Conservation (phyloP, 1,140 invertebrate species). For the Sarcophaga peregrina region DNA sequence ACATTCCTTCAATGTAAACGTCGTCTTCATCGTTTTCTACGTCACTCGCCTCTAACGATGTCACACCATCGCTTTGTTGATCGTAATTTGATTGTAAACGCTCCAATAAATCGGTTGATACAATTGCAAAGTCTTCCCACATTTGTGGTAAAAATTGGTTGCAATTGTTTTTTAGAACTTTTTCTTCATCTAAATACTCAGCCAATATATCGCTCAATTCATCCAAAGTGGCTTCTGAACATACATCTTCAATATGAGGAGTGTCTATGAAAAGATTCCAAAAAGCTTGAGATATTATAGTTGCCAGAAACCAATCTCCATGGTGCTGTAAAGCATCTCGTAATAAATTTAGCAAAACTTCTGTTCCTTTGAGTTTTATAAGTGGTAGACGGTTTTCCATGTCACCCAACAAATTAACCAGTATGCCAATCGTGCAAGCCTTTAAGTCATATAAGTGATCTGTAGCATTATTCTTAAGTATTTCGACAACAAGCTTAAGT, state of each 20-base stretch:
- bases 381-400: conserved; percentile 61
- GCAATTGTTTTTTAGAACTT: conserved; percentile 57
- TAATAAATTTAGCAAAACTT: conserved; percentile 55
- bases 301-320: conserved; percentile 64
- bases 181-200: conserved; percentile 71
- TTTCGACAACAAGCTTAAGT: conserved; percentile 54
- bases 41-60: conserved; percentile 22
- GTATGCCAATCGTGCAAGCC: conserved; percentile 62
- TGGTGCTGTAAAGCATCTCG: conserved; percentile 56
- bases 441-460: conserved; percentile 60
- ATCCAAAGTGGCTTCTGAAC: conserved; percentile 68
- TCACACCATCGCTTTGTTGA: conserved; percentile 42
- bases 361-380: conserved; percentile 57
- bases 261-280: conserved; percentile 79
- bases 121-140: conserved; percentile 75
- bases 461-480: conserved; percentile 31
- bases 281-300: conserved; percentile 66
- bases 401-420: conserved; percentile 64
- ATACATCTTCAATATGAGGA: conserved; percentile 67
- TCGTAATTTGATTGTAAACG: conserved; percentile 62
- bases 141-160: conserved; percentile 49
- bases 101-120: conserved; percentile 74
- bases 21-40: conserved; percentile 53
- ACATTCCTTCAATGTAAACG: conserved; percentile 63
- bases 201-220: conserved; percentile 70